Percentiles rank a stretch among this genome's conserved stretches.
These are phyloP conservation scores for Diplolepis rosae DNA, from an alignment of 2,888 invertebrate genomes.

Conservation along the genomic window DNA sequence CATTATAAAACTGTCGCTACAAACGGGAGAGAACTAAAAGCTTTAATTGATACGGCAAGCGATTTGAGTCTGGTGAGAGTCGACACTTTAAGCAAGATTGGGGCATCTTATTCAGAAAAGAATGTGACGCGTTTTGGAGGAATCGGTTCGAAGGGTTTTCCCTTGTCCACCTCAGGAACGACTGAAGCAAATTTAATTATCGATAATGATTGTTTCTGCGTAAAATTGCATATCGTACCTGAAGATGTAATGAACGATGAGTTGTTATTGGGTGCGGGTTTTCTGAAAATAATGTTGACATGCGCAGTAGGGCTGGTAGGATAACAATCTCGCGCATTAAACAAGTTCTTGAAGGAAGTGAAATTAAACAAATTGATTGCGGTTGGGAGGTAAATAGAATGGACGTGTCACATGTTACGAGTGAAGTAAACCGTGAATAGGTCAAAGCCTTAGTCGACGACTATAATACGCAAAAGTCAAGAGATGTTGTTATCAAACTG, in stretches of 20 bases:
- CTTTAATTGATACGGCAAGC: slow-evolving; percentile 43
- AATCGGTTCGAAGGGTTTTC: slow-evolving; percentile 14
- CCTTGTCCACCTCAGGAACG: slow-evolving; percentile 27
- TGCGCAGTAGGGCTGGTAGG: slow-evolving; percentile 20
- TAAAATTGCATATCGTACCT: slow-evolving; percentile 39
- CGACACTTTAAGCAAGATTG: slow-evolving; percentile 30
- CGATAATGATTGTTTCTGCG: slow-evolving; percentile 25
- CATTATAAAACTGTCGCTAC: background rate
- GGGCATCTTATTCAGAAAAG: slow-evolving; percentile 23
- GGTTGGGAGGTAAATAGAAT: too few species aligned
- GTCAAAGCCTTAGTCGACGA: background rate
- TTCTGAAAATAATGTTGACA: slow-evolving; percentile 34
- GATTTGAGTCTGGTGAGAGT: slow-evolving; percentile 37
- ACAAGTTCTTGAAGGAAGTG: slow-evolving; percentile 5
- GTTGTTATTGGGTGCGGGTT: slow-evolving; percentile 38
- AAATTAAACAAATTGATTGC: slow-evolving; percentile 17
- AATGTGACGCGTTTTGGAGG: slow-evolving; percentile 37
- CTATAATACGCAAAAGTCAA: slow-evolving; percentile 35
- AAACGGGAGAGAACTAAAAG: background rate
- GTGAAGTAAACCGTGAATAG: slow-evolving; percentile 12
- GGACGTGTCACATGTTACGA: too few species aligned
- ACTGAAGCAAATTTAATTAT: slow-evolving; percentile 32
- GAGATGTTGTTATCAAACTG: slow-evolving; percentile 48
- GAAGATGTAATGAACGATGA: slow-evolving; percentile 30
- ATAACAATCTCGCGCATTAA: slow-evolving; percentile 28